Evolutionary conservation across 2,113 vertebrate species (phyloP), one percentile per base, ranked within the genome.

Genomic region (Argyrosomus japonicus): DNA sequence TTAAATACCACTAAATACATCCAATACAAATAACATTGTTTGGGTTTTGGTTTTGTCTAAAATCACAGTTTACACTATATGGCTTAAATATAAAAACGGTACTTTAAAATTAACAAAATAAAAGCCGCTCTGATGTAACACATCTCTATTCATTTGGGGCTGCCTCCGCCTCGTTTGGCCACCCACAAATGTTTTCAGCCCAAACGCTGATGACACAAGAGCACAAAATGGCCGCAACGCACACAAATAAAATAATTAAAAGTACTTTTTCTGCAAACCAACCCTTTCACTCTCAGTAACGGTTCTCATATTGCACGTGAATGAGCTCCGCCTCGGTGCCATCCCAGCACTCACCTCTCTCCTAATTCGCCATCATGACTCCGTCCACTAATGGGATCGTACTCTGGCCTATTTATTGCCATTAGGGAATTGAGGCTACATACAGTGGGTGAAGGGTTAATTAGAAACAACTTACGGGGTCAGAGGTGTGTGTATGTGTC

Each of bases 401-500:
- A 94, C 93, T 93, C 87, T 93, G 93, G 95, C 95, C 96, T 95
- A 95, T 96, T 96, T 96, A 96, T 95, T 93, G 95, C 95, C 94
- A 95, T 93, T 95, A 93, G 92, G 90, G 89, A 95, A 94, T 90
- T 94, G 91, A 86, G 82, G 88, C 90, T 93, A 94, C 87, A 77
- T 93, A 91, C 92, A 93, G 94, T 89, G 91, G 96, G 97, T 97
- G 96, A 97, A 93, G 95, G 97, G 97, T 97, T 97, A 97, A 97
- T 98, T 96, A 97, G 96, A 96, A 97, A 96, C 96, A 97, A 96
- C 73, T 94, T 96, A 95, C 96, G 88, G 95, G 97, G 96, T 96
- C 94, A 91, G 91, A 85, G 88, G 91, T 87, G 83, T 69, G 69
- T 76, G 45, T 80, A 23, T 88, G 27, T 77, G 8, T 72, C 70